Conservation (phyloP, 2,888 invertebrate genomes). For the Latrodectus elegans region DNA sequence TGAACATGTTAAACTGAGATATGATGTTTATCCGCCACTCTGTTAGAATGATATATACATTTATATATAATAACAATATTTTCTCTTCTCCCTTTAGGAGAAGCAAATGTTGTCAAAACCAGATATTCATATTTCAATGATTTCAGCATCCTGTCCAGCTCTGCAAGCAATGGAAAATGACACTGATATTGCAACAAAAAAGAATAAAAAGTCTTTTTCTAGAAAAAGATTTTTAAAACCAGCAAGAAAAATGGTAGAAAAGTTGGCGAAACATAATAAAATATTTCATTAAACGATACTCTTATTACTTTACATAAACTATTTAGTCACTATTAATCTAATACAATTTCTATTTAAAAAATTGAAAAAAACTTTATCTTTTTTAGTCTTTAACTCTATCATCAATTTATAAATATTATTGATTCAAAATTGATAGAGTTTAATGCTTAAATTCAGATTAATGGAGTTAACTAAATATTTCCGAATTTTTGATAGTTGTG, state of each 20-base stretch:
- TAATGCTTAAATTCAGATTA: too few species aligned
- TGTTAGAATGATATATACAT: too few species aligned
- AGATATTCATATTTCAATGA: neutral
- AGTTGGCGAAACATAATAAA: constrained; percentile 17
- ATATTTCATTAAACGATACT: neutral
- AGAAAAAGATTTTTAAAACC: constrained; percentile 22
- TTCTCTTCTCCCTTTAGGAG: neutral
- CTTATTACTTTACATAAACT: too few species aligned
- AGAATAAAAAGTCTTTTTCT: neutral
- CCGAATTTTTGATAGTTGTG: too few species aligned
- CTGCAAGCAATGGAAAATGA: neutral
- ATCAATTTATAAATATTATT: constrained; percentile 16
- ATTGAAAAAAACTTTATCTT: constrained; percentile 19
- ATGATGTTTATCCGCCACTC: too few species aligned
- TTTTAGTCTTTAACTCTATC: constrained; percentile 50
- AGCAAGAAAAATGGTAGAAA: constrained; percentile 28
- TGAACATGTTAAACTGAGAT: too few species aligned
- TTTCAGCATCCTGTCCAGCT: constrained; percentile 36
- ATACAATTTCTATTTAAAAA: neutral
- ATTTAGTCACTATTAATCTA: neutral
- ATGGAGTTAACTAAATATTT: too few species aligned
- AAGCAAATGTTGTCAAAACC: neutral
- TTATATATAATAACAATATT: too few species aligned
- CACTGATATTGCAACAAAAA: neutral
- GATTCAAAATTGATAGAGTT: too few species aligned